These are phyloP conservation scores for Penaeus japonicus DNA, from an alignment of 1,140 invertebrate species.

Conservation along the genomic window DNA sequence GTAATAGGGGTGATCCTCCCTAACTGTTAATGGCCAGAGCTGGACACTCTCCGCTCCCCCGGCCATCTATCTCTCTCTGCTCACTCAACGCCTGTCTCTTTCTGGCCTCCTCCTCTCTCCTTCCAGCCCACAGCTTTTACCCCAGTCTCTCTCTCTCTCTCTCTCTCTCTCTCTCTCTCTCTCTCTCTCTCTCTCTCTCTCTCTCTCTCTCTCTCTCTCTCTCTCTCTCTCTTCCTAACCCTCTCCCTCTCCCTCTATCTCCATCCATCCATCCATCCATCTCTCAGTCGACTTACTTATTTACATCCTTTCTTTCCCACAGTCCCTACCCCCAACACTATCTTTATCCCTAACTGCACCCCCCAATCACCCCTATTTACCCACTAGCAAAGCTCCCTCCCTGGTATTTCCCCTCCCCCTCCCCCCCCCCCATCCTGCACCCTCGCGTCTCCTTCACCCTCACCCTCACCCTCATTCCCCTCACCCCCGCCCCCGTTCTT, in stretches of 20 bases:
- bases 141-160: not conserved
- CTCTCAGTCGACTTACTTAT: not conserved
- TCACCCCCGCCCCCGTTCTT: too few species aligned
- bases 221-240: not conserved
- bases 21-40: conserved; percentile 10
- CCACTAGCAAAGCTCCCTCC: too few species aligned
- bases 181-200: not conserved
- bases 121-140: not conserved
- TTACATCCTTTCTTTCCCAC: too few species aligned
- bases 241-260: not conserved
- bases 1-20: conserved; percentile 16
- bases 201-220: not conserved
- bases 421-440: too few species aligned
- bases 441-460: too few species aligned
- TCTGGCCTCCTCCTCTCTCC: not conserved
- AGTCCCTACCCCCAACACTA: too few species aligned
- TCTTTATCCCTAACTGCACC: too few species aligned
- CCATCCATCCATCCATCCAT: not conserved
- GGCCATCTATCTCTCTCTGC: not conserved
- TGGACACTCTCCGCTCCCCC: not conserved
- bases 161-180: not conserved
- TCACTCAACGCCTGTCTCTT: too few species aligned
- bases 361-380: too few species aligned
- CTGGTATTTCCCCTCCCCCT: too few species aligned
- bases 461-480: too few species aligned